Base-by-base conservation (phyloP, 2,888 invertebrate genomes). In the Lasioglossum morio region DNA sequence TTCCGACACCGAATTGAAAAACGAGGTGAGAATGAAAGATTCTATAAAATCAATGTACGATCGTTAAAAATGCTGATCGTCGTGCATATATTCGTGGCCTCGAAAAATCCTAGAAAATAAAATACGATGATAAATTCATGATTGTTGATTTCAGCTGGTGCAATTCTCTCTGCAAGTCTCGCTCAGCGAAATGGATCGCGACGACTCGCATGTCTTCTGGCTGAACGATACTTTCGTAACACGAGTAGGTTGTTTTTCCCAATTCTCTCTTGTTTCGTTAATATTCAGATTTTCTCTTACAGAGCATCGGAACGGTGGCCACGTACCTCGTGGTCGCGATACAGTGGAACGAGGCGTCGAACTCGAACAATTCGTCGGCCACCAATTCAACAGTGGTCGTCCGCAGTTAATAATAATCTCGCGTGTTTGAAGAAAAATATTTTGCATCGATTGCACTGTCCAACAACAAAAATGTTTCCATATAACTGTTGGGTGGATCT, bases 131-230 rank as follows among this genome's bases (percentile, higher is more conserved):
- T 43, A 43, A 43, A 43, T 43, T 43, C 43, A 43, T 14, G 43
- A 14, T 14, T 43, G 60, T 63, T 16, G 30, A 2, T 63, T 63
- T 30, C 7, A 63, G 63, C 30, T 63, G 5, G 2, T 63, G 2
- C 63, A 63, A 30, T 72, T 72, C 16, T 72, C 27, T 43, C 19
- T 72, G 14, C 72, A 72, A 72, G 7, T 72, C 16, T 72, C 72
- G 14, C 46, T 72, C 19, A 46, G 43, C 2, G 27, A 46, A n/a
- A 8, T 46, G 4, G 46, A 43, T 7, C 10, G 16, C 16, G 2
- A n/a, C 2, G 8, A 72, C 27, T 1, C n/a, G 27, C 40, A 46
- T 7, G 16, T 72, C 46, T 72, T 72, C 43, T 27, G 72, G 27
- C 10, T 72, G 43, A 72, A 72, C 30, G 43, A 72, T 2, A 16